phyloP scores from a whole-genome alignment of 2,113 vertebrate species.

The Malurus cyaneus region DNA sequence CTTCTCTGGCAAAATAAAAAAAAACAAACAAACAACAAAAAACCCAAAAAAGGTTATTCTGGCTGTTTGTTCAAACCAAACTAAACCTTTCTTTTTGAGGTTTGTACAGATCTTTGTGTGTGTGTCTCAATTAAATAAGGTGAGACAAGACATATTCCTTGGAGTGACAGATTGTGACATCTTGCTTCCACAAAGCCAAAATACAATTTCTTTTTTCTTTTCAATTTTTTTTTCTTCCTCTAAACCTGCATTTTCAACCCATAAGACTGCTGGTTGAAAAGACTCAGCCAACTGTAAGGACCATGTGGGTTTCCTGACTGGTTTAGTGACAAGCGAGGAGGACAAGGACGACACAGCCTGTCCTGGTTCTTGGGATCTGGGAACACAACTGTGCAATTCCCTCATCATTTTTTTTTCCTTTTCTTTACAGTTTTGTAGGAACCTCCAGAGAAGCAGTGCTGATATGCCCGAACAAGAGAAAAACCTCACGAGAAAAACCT shows the following conservation, averaged over 20 bases:
- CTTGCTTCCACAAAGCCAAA: neutral
- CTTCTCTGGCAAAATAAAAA: neutral
- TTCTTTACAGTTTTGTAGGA: neutral
- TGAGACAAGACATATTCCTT: neutral
- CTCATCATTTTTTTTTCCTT: neutral
- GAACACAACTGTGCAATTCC: neutral
- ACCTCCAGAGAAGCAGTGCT: neutral
- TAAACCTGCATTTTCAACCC: neutral
- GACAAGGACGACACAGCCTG: neutral
- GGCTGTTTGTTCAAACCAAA: neutral
- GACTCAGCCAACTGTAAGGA: neutral
- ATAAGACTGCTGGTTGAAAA: neutral
- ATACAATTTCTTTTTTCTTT: neutral
- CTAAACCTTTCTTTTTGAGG: neutral
- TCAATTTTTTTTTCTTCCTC: neutral
- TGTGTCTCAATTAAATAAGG: neutral
- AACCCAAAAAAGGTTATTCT: neutral
- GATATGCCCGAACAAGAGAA: neutral
- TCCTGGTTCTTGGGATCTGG: neutral
- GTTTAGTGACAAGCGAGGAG: neutral
- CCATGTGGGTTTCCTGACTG: neutral
- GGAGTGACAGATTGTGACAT: neutral
- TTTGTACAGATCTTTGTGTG: neutral
- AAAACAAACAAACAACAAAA: neutral
- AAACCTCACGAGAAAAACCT: neutral